These are phyloP conservation scores for Polyploca ridens DNA, from an alignment of 2,888 invertebrate species.

Conservation along the genomic window DNA sequence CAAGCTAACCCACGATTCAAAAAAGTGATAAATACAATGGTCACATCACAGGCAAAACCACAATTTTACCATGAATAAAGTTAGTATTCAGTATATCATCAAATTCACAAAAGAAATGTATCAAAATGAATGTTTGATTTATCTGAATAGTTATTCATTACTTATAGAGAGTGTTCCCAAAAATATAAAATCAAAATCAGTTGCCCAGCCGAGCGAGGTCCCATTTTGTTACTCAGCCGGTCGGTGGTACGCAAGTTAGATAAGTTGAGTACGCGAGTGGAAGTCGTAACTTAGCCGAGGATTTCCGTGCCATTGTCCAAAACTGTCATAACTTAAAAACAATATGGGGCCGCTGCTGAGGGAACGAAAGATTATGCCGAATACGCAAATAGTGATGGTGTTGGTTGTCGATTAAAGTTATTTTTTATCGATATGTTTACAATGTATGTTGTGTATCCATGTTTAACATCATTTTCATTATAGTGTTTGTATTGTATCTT, in stretches of 20 bases:
- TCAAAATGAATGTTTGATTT: constrained; percentile 1
- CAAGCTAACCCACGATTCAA: too few species aligned
- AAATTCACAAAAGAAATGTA: neutral
- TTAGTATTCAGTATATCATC: neutral
- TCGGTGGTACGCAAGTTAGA: constrained; percentile 10
- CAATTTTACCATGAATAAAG: neutral
- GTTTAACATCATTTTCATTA: too few species aligned
- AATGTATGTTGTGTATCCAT: too few species aligned
- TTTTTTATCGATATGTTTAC: neutral
- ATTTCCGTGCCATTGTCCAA: constrained; percentile 70
- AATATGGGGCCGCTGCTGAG: constrained; percentile 57
- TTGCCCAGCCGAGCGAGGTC: neutral
- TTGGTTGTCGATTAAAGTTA: constrained; percentile 11
- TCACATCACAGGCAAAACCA: too few species aligned
- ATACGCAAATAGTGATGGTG: constrained; percentile 31
- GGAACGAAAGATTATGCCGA: constrained; percentile 45
- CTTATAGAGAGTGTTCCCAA: constrained; percentile 9
- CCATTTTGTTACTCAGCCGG: neutral
- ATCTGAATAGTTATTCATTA: constrained; percentile 3
- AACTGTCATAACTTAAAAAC: constrained; percentile 74
- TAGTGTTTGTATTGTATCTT: too few species aligned
- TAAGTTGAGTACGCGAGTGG: constrained; percentile 21
- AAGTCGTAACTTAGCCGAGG: constrained; percentile 41
- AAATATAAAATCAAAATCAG: constrained; percentile 10
- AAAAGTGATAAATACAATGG: too few species aligned